These are phyloP conservation scores for Agonum fuliginosum DNA, from an alignment of 2,888 invertebrate species.

Conservation along the genomic window DNA sequence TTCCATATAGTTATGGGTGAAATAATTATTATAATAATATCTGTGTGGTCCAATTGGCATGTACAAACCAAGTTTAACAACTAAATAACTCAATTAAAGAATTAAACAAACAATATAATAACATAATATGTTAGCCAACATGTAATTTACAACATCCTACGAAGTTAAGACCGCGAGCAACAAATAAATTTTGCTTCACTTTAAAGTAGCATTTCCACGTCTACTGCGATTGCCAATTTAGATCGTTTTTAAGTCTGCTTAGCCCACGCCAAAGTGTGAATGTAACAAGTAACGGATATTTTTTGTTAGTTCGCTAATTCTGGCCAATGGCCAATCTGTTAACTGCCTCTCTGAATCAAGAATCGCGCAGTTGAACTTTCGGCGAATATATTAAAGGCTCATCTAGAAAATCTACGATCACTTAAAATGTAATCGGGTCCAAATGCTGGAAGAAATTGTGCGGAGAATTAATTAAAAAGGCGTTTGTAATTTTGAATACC, in stretches of 20 bases:
- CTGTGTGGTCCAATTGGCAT: too few relatives aligned
- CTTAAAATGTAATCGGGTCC: conserved; percentile 21
- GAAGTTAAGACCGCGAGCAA: too few relatives aligned
- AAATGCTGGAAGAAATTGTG: conserved; percentile 8
- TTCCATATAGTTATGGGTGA: too few relatives aligned
- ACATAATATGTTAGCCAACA: not conserved
- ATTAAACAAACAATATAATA: not conserved
- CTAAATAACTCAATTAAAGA: conserved; percentile 2
- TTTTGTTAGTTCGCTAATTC: not conserved
- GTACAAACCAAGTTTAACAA: too few relatives aligned
- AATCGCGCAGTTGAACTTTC: not conserved
- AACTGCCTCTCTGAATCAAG: not conserved
- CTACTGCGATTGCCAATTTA: conserved; percentile 4
- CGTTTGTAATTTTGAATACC: conserved; percentile 18
- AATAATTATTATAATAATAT: too few relatives aligned
- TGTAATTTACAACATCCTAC: not conserved
- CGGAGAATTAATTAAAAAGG: conserved; percentile 18
- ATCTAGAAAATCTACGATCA: conserved; percentile 1
- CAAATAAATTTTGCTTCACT: too few relatives aligned
- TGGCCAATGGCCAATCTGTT: not conserved
- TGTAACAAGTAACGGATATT: not conserved
- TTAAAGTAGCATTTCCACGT: too few relatives aligned
- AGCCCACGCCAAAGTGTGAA: not conserved
- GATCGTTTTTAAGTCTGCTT: not conserved
- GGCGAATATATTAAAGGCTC: conserved; percentile 17